These are phyloP conservation scores for Lichenostomus cassidix DNA, from an alignment of 2,113 vertebrate species.

Conservation along the genomic window DNA sequence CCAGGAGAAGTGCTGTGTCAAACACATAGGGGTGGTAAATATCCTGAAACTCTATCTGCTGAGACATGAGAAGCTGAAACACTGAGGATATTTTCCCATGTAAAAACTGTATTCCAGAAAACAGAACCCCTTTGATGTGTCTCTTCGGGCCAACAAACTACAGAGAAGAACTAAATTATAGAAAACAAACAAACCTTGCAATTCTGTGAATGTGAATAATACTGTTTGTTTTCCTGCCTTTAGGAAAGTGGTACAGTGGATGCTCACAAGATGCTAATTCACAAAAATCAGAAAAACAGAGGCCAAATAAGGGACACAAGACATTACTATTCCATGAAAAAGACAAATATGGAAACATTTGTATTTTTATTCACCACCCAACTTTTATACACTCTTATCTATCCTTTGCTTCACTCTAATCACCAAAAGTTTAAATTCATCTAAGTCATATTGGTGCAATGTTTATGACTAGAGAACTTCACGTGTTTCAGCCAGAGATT, in stretches of 20 bases:
- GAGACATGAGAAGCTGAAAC: not conserved
- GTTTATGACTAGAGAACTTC: not conserved
- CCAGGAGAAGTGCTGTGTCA: not conserved
- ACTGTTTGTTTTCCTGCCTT: not conserved
- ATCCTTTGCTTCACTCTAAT: not conserved
- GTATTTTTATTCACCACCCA: not conserved
- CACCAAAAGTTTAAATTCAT: not conserved
- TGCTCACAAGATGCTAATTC: not conserved
- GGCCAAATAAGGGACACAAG: not conserved
- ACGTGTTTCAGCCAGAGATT: not conserved
- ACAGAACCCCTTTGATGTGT: not conserved
- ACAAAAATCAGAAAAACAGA: not conserved
- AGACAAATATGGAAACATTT: not conserved
- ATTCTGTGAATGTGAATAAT: not conserved
- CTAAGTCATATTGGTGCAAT: not conserved
- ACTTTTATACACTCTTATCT: not conserved
- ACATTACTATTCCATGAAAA: not conserved
- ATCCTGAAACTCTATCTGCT: not conserved
- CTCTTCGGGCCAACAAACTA: not conserved
- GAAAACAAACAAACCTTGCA: not conserved
- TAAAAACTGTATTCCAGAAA: not conserved
- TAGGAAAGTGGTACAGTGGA: not conserved
- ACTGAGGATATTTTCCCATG: not conserved
- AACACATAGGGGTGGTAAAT: not conserved
- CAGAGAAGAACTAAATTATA: not conserved